Evolutionary conservation across 2,113 vertebrate genomes (phyloP), one percentile per base, ranked within the genome.

Genomic region (Donacobius atricapilla): DNA sequence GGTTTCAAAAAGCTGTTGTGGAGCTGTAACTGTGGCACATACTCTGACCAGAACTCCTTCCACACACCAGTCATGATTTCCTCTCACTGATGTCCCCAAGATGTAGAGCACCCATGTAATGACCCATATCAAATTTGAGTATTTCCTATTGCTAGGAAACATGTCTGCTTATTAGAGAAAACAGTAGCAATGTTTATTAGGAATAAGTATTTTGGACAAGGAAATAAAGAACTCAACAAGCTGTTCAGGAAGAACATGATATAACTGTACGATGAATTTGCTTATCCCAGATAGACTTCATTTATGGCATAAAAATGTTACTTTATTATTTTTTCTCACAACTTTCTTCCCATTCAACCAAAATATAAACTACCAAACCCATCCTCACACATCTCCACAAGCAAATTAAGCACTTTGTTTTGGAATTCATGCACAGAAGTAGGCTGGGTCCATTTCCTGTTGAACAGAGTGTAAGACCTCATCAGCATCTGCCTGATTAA

Each of bases 401-500:
- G 72, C 13, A 92, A 90, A 90, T 73, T 77, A 92, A 94, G 37
- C 66, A 66, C 69, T 95, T 95, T 89, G 44, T 51, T 96, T 92
- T 77, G 56, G 69, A 47, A 81, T 75, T 94, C 56, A 78, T 56
- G 28, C 72, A 86, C 44, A 94, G 44, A 71, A 94, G 64, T 83
- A 92, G 90, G 84, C 82, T 86, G 90, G 51, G 78, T 40, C 90
- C 86, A 66, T 76, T 94, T 95, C 84, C 78, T 92, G 79, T 82
- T 80, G 48, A 94, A 86, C 45, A 69, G n/a, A 85, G 56, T 23
- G n/a, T 44, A 91, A 91, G 63, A 91, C 68, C 92, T 93, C 90
- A 92, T 94, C 93, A 95, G 83, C 94, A 93, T 61, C 79, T 94
- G 53, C 39, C 68, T 88, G 90, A 96, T 94, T 96, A 89, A 95